Evolutionary conservation across 1,140 invertebrate genomes (phyloP).

Genomic region (Drosophila aff.): DNA sequence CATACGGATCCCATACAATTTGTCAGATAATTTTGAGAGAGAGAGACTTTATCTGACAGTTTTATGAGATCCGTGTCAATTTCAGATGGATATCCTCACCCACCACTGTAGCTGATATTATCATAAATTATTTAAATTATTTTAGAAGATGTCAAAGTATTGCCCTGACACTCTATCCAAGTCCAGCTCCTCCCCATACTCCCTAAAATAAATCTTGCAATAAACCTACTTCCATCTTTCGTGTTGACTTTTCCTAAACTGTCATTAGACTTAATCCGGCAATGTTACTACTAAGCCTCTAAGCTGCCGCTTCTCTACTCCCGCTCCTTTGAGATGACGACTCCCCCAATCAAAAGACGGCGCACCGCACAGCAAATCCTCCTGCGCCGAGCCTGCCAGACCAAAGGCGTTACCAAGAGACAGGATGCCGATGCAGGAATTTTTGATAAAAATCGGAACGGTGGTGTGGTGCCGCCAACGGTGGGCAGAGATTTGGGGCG

Average conservation of each 20-base stretch:
- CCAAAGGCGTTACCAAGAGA: background rate
- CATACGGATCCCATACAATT: background rate
- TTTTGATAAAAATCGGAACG: background rate
- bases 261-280: slow-evolving; percentile 11
- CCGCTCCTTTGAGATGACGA: slow-evolving; percentile 48
- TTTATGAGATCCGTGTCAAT: background rate
- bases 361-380: slow-evolving; percentile 31
- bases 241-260: slow-evolving; percentile 18
- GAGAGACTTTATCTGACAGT: background rate
- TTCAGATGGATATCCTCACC: background rate
- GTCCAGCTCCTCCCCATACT: background rate
- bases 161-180: background rate
- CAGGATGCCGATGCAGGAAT: background rate
- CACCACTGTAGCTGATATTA: background rate
- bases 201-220: background rate
- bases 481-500: background rate
- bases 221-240: background rate
- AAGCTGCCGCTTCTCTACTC: slow-evolving; percentile 5
- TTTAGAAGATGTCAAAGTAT: background rate
- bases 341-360: slow-evolving; percentile 21
- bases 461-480: slow-evolving; percentile 3
- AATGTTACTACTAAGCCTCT: slow-evolving; percentile 29
- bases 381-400: slow-evolving; percentile 24
- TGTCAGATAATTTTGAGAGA: slow-evolving; percentile 8
- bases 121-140: background rate